These are phyloP conservation scores for Psilanteris sp. DNA, from an alignment of 1,140 invertebrate species.

Conservation along the genomic window DNA sequence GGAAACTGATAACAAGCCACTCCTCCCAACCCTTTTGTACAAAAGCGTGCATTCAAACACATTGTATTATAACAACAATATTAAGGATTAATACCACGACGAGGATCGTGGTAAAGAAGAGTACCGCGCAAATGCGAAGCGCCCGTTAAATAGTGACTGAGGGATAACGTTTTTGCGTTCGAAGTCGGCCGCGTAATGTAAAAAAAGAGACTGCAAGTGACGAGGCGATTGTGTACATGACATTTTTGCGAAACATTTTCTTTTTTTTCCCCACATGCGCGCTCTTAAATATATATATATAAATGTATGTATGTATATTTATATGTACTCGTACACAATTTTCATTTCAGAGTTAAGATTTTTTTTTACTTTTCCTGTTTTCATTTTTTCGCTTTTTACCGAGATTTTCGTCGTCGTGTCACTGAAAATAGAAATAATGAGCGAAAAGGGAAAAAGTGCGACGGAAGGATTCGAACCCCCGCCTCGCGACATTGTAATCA, in stretches of 20 bases:
- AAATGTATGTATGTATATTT: too few relatives aligned
- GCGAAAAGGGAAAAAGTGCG: constrained; percentile 4
- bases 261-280: too few relatives aligned
- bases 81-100: constrained; percentile 44
- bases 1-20: constrained; percentile 20
- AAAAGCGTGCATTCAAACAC: constrained; percentile 51
- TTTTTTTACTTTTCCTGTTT: too few relatives aligned
- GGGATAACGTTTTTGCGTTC: constrained; percentile 36
- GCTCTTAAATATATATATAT: too few relatives aligned
- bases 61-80: constrained; percentile 57
- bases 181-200: constrained; percentile 44
- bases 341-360: neutral
- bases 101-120: constrained; percentile 43
- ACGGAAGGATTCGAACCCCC: constrained; percentile 9
- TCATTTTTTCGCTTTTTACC: neutral
- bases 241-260: too few relatives aligned
- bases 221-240: constrained; percentile 26
- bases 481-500: constrained; percentile 5
- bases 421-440: neutral
- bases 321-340: too few relatives aligned
- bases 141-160: constrained; percentile 39
- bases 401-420: constrained; percentile 12
- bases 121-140: constrained; percentile 55
- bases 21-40: constrained; percentile 53
- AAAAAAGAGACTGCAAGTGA: constrained; percentile 21